phyloP scores from a whole-genome alignment of 2,797 vertebrate species.

The Liasis olivaceus region DNA sequence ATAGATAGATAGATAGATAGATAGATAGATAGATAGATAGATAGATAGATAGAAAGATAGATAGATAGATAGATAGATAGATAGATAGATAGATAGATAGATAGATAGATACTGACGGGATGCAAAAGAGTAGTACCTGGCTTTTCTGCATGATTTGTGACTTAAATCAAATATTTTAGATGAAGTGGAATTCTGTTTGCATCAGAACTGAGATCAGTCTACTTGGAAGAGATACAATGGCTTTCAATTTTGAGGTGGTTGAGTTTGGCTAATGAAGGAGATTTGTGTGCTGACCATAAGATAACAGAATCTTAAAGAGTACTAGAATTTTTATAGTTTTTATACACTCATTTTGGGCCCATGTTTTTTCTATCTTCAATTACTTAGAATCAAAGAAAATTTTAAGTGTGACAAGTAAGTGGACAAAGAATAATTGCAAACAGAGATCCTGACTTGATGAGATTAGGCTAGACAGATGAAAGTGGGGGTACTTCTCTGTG shows the following conservation, averaged over 20 bases:
- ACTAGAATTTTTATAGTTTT: not conserved
- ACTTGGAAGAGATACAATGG: not conserved
- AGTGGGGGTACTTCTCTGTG: too few relatives aligned
- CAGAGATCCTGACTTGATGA: not conserved
- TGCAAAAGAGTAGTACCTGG: conserved; percentile 9
- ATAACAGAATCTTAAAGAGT: not conserved
- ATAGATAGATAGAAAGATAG: not conserved
- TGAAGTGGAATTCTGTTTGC: conserved; percentile 2
- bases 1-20: too few relatives aligned
- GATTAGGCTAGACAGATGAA: too few relatives aligned
- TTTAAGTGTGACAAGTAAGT: too few relatives aligned
- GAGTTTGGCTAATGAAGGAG: not conserved
- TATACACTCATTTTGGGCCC: not conserved
- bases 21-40: too few relatives aligned
- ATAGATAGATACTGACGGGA: not conserved
- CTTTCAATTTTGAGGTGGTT: conserved; percentile 12
- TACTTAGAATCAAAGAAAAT: too few relatives aligned
- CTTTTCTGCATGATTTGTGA: conserved; percentile 9
- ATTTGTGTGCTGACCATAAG: not conserved
- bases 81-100: too few relatives aligned
- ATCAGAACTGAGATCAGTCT: not conserved
- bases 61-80: too few relatives aligned
- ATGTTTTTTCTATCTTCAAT: not conserved
- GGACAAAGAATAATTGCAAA: too few relatives aligned
- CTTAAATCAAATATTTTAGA: conserved; percentile 10